A percentile compares a stretch with the other conserved stretches of the same genome.
Evolutionary conservation across 1,140 invertebrate genomes (phyloP).

Genomic region (Drosophila azteca): DNA sequence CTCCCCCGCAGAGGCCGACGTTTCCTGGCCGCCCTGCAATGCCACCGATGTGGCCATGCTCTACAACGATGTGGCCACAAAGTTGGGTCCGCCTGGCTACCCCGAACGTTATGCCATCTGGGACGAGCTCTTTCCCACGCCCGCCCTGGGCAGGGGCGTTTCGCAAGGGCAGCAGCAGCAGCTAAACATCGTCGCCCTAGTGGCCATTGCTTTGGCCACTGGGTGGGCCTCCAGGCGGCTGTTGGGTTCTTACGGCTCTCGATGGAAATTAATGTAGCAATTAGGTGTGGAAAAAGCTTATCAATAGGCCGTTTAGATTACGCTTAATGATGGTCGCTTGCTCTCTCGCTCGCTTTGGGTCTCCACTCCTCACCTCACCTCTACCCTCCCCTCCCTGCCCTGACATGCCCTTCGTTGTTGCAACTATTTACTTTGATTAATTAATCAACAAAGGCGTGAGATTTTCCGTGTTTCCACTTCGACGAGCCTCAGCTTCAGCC

Average conservation of each 20-base stretch:
- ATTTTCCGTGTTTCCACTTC: conserved; percentile 44
- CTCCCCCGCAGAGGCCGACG: background rate
- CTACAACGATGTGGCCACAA: conserved; percentile 39
- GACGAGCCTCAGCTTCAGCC: too few species aligned
- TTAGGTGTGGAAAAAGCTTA: conserved; percentile 79
- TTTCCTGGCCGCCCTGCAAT: conserved; percentile 51
- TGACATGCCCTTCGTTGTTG: background rate
- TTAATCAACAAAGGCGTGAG: conserved; percentile 78
- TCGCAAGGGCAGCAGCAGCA: conserved; percentile 8
- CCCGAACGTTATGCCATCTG: conserved; percentile 57
- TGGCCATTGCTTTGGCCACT: conserved; percentile 83
- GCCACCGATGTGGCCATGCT: conserved; percentile 23
- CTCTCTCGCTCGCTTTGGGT: conserved; percentile 16
- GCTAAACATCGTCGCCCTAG: conserved; percentile 2
- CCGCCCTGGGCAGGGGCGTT: conserved; percentile 18
- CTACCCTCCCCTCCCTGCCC: too few species aligned
- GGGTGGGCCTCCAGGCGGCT: conserved; percentile 83
- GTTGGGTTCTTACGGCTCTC: background rate
- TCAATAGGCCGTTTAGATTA: conserved; percentile 80
- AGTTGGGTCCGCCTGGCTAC: conserved; percentile 43
- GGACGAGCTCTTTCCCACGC: conserved; percentile 70
- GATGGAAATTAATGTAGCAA: conserved; percentile 69
- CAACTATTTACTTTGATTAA: conserved; percentile 80
- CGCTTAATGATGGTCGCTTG: conserved; percentile 66
- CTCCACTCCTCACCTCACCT: conserved; percentile 2